These are phyloP conservation scores for Ormyrus thymus DNA, from an alignment of 2,888 invertebrate species.

Conservation along the genomic window DNA sequence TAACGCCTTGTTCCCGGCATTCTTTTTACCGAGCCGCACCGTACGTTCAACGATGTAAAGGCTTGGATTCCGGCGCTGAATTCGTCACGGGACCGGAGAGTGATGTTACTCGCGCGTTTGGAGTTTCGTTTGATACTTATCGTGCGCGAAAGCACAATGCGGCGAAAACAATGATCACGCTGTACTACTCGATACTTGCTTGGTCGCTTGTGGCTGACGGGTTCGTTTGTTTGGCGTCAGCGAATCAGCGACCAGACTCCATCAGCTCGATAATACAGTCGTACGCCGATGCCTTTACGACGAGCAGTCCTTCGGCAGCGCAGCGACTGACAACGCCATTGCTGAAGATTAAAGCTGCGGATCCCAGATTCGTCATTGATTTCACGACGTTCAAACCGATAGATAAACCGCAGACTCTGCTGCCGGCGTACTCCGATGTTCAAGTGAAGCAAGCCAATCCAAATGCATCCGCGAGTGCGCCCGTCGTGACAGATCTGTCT, in stretches of 20 bases:
- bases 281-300: conserved; percentile 27
- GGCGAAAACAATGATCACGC: conserved; percentile 41
- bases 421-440: background rate
- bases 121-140: conserved; percentile 13
- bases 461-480: conserved; percentile 28
- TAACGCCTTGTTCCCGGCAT: conserved; percentile 10
- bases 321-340: background rate
- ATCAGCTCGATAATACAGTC: conserved; percentile 35
- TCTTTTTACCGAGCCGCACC: background rate
- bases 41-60: background rate
- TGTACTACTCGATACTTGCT: conserved; percentile 22
- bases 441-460: conserved; percentile 1
- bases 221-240: background rate
- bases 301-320: background rate
- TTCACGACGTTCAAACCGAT: conserved; percentile 7
- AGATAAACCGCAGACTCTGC: background rate
- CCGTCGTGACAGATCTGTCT: conserved; percentile 12
- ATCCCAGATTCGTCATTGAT: background rate
- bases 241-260: background rate
- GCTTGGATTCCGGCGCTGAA: background rate
- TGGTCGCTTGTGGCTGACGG: conserved; percentile 16
- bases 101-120: background rate
- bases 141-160: conserved; percentile 42
- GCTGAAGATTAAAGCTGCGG: conserved; percentile 1
- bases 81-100: background rate